Base-by-base conservation (phyloP, 1,140 invertebrate species). In the Bicyclus anynana region DNA sequence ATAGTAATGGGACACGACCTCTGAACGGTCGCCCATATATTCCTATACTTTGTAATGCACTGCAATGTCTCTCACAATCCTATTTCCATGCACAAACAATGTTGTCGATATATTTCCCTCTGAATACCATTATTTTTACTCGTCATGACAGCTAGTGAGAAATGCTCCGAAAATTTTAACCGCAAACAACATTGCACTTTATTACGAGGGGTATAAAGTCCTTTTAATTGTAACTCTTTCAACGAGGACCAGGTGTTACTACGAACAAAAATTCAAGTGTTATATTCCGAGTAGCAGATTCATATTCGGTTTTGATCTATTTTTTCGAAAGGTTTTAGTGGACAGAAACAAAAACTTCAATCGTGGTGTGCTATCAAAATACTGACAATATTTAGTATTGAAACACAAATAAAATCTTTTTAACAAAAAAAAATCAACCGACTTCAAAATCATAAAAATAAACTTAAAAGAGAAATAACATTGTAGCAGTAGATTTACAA, bases 221-320 rank as follows among this genome's bases (percentile, higher is more conserved):
- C 50, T 40, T 27, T 38, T 13, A 9, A 18, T 17, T 40, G 6
- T 14, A 16, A 0, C 40, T 48, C 18, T 12, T 38, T 54, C 29
- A 54, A 52, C 63, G 52, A 53, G 67, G 55, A 64, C 54, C 74
- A 77, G 74, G 74, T 77, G 74, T 65, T 64, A 49, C 54, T 54
- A 47, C 58, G 46, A 62, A 62, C 63, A 79, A 72, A 70, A 79
- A 74, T 74, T 79, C 67, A 66, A 77, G 65, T 69, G 64, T 72
- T 67, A 75, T 67, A 64, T 72, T 79, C 59, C 57, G 53, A 68
- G 67, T 69, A 59, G 61, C 54, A 52, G 67, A 69, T 71, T 71
- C 56, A 65, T 58, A 67, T 67, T 62, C 46, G 17, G 58, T 47
- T 65, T 65, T 17, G 38, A 12, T 33, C 0, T 49, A 26, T 33